Evolutionary conservation across 2,797 vertebrate species (phyloP), one percentile per base, ranked within the genome.

Genomic region (Rhodeus uyekii): DNA sequence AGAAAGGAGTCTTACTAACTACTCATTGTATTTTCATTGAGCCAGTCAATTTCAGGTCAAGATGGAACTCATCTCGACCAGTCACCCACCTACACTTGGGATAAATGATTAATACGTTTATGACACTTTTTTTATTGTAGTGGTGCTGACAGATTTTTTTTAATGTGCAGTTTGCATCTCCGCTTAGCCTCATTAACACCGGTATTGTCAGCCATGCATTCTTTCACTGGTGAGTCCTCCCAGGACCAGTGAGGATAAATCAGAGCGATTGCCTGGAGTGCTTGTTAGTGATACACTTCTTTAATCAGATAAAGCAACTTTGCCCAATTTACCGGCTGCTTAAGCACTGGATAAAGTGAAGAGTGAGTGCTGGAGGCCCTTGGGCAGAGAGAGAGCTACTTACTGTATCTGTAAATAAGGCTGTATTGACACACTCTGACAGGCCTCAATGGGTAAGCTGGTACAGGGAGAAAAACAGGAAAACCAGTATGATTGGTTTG

Each of bases 271-370:
- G 91, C 91, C 87, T 84, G 85, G 86, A 89, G 83, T 87, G 86
- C 85, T 89, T 88, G 85, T 89, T 92, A 93, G 90, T 89, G 90
- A 93, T 91, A 86, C 82, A 83, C 86, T 86, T 82, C 89, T 89
- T 90, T 92, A 92, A 93, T 93, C 90, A 92, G 92, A 92, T 88
- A 87, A 91, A 91, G 88, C 87, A 85, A 85, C 88, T 86, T 79
- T 87, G 87, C 82, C 87, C 84, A 89, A 87, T 91, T 90, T 91
- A 83, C 85, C 81, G 85, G 88, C 87, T 92, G 90, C 89, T 89
- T 90, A 81, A 89, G 83, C 86, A 84, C 27, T 82, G 87, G 87
- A 88, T 85, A 86, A 87, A 90, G 88, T 86, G 76, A 77, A 85
- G 60, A 79, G 78, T 65, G 84, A 81, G 82, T 86, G 74, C 79